Percentiles rank a stretch among this genome's conserved stretches.
phyloP scores from a whole-genome alignment of 1,140 invertebrate species.

The Spodoptera frugiperda region DNA sequence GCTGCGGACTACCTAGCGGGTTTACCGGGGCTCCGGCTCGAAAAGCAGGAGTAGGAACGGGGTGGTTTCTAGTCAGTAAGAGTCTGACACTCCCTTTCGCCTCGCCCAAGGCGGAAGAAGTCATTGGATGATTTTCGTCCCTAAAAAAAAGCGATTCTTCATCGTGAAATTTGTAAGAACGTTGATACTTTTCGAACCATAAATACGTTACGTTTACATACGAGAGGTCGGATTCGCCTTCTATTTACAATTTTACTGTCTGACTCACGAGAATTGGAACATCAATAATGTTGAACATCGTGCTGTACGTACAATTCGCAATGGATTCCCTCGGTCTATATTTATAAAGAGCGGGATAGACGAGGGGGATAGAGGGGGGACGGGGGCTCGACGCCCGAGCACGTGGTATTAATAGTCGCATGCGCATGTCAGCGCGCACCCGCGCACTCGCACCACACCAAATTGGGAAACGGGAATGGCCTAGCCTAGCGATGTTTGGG shows the following conservation, averaged over 20 bases:
- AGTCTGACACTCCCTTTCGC: no score
- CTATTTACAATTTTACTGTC: slow-evolving; percentile 45
- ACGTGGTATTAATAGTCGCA: slow-evolving; percentile 76
- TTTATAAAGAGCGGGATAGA: slow-evolving; percentile 68
- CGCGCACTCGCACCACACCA: slow-evolving; percentile 65
- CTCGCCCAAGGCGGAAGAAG: no score
- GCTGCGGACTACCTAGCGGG: no score
- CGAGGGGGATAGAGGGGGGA: slow-evolving; percentile 41
- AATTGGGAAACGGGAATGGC: slow-evolving; percentile 71
- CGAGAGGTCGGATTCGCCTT: slow-evolving; percentile 9
- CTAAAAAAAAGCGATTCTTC: not conserved
- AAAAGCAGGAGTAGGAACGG: no score
- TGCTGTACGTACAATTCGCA: slow-evolving; percentile 63
- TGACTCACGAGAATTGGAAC: slow-evolving; percentile 43
- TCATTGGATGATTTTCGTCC: no score
- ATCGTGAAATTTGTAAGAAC: slow-evolving; percentile 11
- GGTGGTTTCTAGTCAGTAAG: no score
- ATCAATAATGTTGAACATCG: slow-evolving; percentile 47
- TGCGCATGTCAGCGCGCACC: slow-evolving; percentile 61
- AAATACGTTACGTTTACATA: slow-evolving; percentile 30
- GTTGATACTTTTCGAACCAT: slow-evolving; percentile 11
- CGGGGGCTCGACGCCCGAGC: slow-evolving; percentile 49
- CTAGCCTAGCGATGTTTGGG: slow-evolving; percentile 45
- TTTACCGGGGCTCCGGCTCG: no score
- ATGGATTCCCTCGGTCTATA: slow-evolving; percentile 75